Evolutionary conservation across 1,140 invertebrate genomes (phyloP), one percentile per base, ranked within the genome.

Genomic region (Bombus turneri): DNA sequence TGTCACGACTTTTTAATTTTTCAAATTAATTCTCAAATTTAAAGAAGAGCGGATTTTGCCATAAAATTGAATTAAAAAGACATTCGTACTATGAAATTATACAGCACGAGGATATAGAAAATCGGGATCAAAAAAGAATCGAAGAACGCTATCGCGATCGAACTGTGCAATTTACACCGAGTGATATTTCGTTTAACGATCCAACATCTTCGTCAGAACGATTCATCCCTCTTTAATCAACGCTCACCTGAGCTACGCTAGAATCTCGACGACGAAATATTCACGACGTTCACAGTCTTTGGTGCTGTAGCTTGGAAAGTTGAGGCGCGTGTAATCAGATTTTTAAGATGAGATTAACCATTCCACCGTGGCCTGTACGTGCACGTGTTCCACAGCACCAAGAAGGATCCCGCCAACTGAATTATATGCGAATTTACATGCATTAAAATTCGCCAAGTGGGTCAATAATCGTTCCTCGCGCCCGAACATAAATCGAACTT

Each of bases 381-480:
- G 72, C 72, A 73, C 18, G 41, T 47, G 41, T 74, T 74, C 4
- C 15, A 15, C 15, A 31, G 72, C 6, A 12, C 5, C 37, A 13
- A 8, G 8, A 39, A 28, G 25, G 77, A 15, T n/a, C 41, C 6
- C 39, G 31, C 22, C 25, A 76, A 76, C 73, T 18, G 64, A 72
- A 83, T 83, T 83, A 83, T 37, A 66, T 41, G 39, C 3, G 37
- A 73, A 76, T 76, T 76, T 76, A 47, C 82, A 78, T 83, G 39
- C 62, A 79, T 79, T 84, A 84, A 79, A 84, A 78, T 84, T 59
- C 82, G 47, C 41, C 81, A 83, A 83, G 72, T 83, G 72, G 79
- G 81, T 75, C 75, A 82, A 83, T 83, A 64, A 83, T 76, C 43
- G 71, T n/a, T 22, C 13, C 22, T 8, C 31, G 41, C 9, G 39